Evolutionary conservation across 2,797 vertebrate species (phyloP).

Genomic region (Pseudomugil tenellus): DNA sequence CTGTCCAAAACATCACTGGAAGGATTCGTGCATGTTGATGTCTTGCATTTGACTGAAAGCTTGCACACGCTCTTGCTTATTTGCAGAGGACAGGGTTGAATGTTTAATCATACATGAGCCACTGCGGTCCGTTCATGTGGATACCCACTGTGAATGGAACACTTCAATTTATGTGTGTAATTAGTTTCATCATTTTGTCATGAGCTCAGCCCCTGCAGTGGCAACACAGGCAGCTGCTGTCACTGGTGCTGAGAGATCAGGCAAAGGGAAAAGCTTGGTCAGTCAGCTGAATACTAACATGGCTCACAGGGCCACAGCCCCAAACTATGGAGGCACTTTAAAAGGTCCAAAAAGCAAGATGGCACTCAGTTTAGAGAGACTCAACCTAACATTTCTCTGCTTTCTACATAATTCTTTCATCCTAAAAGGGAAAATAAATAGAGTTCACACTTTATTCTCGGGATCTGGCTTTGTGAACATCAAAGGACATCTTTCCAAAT

Average conservation of each 20-base stretch:
- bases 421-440: slow-evolving; percentile 45
- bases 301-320: slow-evolving; percentile 47
- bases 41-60: slow-evolving; percentile 17
- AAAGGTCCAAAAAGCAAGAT: slow-evolving; percentile 44
- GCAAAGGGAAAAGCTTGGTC: slow-evolving; percentile 28
- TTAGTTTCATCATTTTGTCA: slow-evolving; percentile 56
- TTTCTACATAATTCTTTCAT: slow-evolving; percentile 30
- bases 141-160: slow-evolving; percentile 31
- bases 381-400: slow-evolving; percentile 22
- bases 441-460: slow-evolving; percentile 51
- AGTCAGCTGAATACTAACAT: slow-evolving; percentile 61
- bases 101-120: slow-evolving; percentile 61
- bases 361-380: slow-evolving; percentile 27
- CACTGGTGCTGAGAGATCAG: slow-evolving; percentile 35
- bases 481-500: slow-evolving; percentile 38
- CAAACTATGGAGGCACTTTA: slow-evolving; percentile 43
- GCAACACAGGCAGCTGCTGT: slow-evolving; percentile 39
- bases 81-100: slow-evolving; percentile 20
- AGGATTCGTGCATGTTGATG: slow-evolving; percentile 25
- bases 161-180: slow-evolving; percentile 49
- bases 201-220: slow-evolving; percentile 48
- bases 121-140: slow-evolving; percentile 29
- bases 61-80: slow-evolving; percentile 15
- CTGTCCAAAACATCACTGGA: neutral
- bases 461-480: slow-evolving; percentile 43